A percentile compares a stretch with the other conserved stretches of the same genome.
Evolutionary conservation across 92 coral and sea anemone species (phyloP).

Genomic region (Zoanthus solanderi): DNA sequence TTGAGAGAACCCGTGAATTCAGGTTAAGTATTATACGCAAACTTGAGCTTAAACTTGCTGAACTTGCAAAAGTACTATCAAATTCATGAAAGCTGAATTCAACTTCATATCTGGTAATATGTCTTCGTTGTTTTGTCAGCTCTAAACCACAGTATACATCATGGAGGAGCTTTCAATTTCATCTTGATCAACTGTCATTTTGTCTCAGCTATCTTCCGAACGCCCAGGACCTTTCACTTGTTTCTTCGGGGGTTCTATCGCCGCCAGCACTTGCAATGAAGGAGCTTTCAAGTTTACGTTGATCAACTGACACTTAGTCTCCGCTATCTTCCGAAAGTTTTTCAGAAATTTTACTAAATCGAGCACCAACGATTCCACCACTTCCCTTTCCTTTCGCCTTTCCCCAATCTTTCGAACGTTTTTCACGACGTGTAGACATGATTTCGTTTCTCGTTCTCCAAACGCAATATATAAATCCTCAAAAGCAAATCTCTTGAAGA

Average conservation of each 20-base stretch:
- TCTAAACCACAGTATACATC: constrained; percentile 23
- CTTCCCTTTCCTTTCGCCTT: constrained; percentile 22
- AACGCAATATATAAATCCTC: constrained; percentile 18
- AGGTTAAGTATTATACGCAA: constrained; percentile 18
- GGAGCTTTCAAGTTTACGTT: constrained; percentile 18
- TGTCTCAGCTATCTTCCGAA: constrained; percentile 24
- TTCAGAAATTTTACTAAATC: constrained; percentile 22
- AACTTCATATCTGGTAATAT: constrained; percentile 28
- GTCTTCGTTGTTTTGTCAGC: constrained; percentile 22
- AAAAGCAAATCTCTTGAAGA: constrained; percentile 15
- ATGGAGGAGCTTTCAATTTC: constrained; percentile 20
- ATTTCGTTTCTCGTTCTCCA: constrained; percentile 23
- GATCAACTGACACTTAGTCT: constrained; percentile 19
- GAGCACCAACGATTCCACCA: constrained; percentile 22
- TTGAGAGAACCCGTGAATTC: constrained; percentile 6
- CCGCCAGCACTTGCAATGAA: background rate
- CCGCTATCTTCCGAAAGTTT: constrained; percentile 26
- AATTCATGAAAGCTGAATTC: constrained; percentile 38
- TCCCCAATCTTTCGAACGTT: constrained; percentile 25
- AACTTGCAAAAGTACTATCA: constrained; percentile 3
- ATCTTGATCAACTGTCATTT: constrained; percentile 16
- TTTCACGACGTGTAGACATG: constrained; percentile 15
- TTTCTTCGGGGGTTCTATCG: constrained; percentile 22
- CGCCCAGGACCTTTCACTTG: constrained; percentile 19
- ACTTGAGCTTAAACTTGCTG: constrained; percentile 24